Evolutionary conservation across 53 echinoderm and acorn worm species (phyloP), one percentile per base, ranked within the genome.

Genomic region (Crossaster papposus): DNA sequence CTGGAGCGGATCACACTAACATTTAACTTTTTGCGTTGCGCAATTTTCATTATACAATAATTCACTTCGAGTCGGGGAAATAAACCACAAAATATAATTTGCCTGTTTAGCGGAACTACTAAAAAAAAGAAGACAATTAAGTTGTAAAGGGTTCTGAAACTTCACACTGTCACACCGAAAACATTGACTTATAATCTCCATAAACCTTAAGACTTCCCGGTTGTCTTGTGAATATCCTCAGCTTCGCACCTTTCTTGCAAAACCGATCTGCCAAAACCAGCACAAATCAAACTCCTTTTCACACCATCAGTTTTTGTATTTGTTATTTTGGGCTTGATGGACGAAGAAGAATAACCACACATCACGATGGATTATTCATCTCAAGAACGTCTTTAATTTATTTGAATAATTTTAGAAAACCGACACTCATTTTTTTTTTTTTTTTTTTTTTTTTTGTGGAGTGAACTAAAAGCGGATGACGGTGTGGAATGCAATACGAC

Each of bases 171-270:
- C 4, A 4, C 75, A 30, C 36, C 13, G 14, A 35, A 36, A 74
- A 30, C 75, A 74, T 6, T n/a, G 75, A n/a, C 33, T 17, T 74
- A 20, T 4, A 74, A 74, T 36, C 36, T 36, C 75, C 23, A 74
- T 74, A 30, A 74, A 34, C 75, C 75, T 34, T 35, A 74, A 2
- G 36, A 1, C 18, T 24, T 34, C 36, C 75, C 15, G 15, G 14
- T 17, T 34, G 75, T 12, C 75, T 74, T 36, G 22, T 68, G 26
- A 26, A 68, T 68, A 68, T 68, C 75, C n/a, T 35, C 33, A 36
- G 75, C 75, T 74, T 74, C 75, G 36, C 75, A 74, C 75, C 75
- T 71, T 71, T 31, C 15, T 36, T 36, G 3, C 36, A 14, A 74
- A 2, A 20, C 34, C 11, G 15, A 34, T 34, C 34, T 33, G 11